Evolutionary conservation across 2,888 invertebrate species (phyloP), one percentile per base, ranked within the genome.

Genomic region (Doris montereyensis): DNA sequence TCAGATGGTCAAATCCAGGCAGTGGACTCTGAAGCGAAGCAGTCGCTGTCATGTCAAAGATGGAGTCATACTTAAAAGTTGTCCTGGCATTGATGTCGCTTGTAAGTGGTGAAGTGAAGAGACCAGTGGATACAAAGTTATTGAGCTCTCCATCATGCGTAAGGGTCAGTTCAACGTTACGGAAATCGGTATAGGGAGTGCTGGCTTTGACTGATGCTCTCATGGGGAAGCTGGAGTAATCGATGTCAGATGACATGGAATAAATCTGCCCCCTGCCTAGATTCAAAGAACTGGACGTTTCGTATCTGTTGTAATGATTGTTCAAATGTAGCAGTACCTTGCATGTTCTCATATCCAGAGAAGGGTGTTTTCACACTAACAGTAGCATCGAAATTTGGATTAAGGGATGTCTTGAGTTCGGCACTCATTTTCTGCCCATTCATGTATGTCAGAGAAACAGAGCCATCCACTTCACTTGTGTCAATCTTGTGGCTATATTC

Each of bases 291-390:
- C 62, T 72, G 70, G 58, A 58, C n/a, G 41, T 26, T 17, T 17
- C 70, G 75, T 74, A 74, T 0, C 21, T 34, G 70, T 80, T 77
- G 62, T 32, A 77, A n/a, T 52, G 67, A 17, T 2, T 34, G 73
- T 35, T 77, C 74, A 28, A 76, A 41, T 4, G 58, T 70, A 10
- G 74, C 77, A 1, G 81, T 28, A 74, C 78, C 52, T 57, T 70
- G 68, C 32, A 77, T 60, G 68, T 58, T 67, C 68, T 78, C 65
- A 17, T 76, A 83, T 32, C 78, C 78, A n/a, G 75, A n/a, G 28
- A 85, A 78, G n/a, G 85, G 86, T 17, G 85, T 85, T 72, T 82
- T 83, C 0, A 85, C 35, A 17, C 73, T 81, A 1, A 84, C 30
- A 0, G 68, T 77, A 57, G 72, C 82, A 57, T 79, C 82, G 17